These are phyloP conservation scores for Bos indicus DNA, from an alignment of 2,113 vertebrate species.

Conservation along the genomic window DNA sequence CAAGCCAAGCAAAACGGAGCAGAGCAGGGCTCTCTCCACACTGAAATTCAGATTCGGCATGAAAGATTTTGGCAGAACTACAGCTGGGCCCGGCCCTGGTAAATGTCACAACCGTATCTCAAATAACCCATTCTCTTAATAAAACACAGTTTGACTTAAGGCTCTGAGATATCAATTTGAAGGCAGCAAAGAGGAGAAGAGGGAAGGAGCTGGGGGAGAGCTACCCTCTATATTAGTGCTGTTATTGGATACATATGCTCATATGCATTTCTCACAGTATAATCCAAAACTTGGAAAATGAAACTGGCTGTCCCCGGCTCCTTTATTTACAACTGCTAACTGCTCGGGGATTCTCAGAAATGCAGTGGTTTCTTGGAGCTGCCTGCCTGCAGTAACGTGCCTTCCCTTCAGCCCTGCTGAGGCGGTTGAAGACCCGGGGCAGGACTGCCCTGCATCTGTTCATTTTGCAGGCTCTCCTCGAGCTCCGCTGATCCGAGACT, in stretches of 20 bases:
- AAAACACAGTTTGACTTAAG: conserved; percentile 66
- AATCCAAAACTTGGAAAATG: conserved; percentile 72
- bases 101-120: conserved; percentile 52
- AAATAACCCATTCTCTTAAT: conserved; percentile 63
- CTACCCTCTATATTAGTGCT: neutral
- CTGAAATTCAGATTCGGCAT: conserved; percentile 75
- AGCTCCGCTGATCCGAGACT: conserved; percentile 63
- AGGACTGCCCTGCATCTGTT: conserved; percentile 79
- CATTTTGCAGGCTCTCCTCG: conserved; percentile 81
- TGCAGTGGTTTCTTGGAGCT: conserved; percentile 64
- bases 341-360: conserved; percentile 76
- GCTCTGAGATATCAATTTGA: conserved; percentile 43
- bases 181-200: conserved; percentile 4
- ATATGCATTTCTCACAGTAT: conserved; percentile 66
- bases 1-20: conserved; percentile 75
- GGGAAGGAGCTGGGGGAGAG: neutral
- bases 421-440: conserved; percentile 64
- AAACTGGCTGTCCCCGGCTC: conserved; percentile 76
- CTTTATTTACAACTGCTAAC: conserved; percentile 71
- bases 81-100: conserved; percentile 69
- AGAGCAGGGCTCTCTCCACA: conserved; percentile 55
- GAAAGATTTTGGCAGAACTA: conserved; percentile 73
- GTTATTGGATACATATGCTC: conserved; percentile 7
- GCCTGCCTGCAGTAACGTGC: conserved; percentile 57
- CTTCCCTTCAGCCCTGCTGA: conserved; percentile 71